Percentiles rank a stretch among this genome's conserved stretches.
phyloP scores from a whole-genome alignment of 2,888 invertebrate species.

The Rhagium mordax region DNA sequence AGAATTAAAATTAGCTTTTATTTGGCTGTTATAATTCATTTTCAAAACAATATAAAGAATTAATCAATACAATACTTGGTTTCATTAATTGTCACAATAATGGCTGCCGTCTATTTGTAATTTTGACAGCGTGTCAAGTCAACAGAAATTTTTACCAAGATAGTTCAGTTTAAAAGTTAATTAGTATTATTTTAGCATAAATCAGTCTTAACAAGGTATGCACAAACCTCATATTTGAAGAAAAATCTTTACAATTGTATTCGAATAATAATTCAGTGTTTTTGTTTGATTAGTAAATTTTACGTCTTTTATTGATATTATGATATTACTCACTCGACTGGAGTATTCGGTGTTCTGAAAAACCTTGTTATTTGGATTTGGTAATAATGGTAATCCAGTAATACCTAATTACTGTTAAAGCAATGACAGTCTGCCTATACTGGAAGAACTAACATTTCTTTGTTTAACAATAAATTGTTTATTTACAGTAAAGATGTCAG shows the following conservation, averaged over 20 bases:
- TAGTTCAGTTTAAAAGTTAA: constrained; percentile 41
- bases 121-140: constrained; percentile 57
- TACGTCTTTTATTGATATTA: constrained; percentile 6
- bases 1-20: neutral
- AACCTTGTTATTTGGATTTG: too few species aligned
- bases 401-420: neutral
- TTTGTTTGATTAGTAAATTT: constrained; percentile 6
- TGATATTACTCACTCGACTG: neutral
- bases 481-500: constrained; percentile 79
- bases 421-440: too few species aligned
- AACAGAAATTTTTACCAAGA: constrained; percentile 37
- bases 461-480: constrained; percentile 34
- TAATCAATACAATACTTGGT: constrained; percentile 8
- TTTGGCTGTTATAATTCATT: neutral
- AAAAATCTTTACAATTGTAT: neutral
- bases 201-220: constrained; percentile 35
- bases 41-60: neutral
- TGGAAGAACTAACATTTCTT: constrained; percentile 4
- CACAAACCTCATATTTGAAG: neutral
- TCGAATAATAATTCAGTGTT: neutral
- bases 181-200: constrained; percentile 39
- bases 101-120: constrained; percentile 53
- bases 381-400: neutral
- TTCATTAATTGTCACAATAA: constrained; percentile 40
- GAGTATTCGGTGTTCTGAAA: too few species aligned